phyloP scores from a whole-genome alignment of 1,140 invertebrate species.

The Euschistus heros region DNA sequence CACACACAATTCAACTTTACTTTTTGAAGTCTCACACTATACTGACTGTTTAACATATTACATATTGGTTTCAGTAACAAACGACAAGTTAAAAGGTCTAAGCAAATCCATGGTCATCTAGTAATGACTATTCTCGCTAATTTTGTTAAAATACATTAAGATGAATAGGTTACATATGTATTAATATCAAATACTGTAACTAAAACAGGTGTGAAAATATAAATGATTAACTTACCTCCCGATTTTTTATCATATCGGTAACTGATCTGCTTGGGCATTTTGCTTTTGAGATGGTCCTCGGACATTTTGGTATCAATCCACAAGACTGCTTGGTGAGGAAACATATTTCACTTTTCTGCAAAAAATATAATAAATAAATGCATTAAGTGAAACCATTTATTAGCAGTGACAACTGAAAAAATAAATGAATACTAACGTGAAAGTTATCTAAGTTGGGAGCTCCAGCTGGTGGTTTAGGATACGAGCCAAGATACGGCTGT shows the following conservation, averaged over 20 bases:
- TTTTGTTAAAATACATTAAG: too few species aligned
- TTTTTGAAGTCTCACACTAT: too few species aligned
- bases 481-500: conserved; percentile 25
- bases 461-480: not conserved
- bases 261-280: conserved; percentile 33
- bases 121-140: too few species aligned
- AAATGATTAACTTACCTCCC: conserved; percentile 33
- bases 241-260: conserved; percentile 38
- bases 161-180: too few species aligned
- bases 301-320: conserved; percentile 34
- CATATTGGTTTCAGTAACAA: too few species aligned
- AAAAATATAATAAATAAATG: conserved; percentile 22
- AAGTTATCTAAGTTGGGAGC: conserved; percentile 13
- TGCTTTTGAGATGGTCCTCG: conserved; percentile 26
- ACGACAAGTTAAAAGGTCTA: too few species aligned
- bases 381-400: not conserved
- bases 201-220: too few species aligned
- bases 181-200: too few species aligned
- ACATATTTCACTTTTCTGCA: conserved; percentile 44
- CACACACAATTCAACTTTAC: too few species aligned
- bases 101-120: too few species aligned
- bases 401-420: not conserved
- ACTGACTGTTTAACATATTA: too few species aligned
- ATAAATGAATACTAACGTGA: not conserved
- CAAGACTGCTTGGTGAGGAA: conserved; percentile 39